Percentiles rank a stretch among this genome's conserved stretches.
These are phyloP conservation scores for Apaloderma vittatum DNA, from an alignment of 2,113 vertebrate species.

Conservation along the genomic window DNA sequence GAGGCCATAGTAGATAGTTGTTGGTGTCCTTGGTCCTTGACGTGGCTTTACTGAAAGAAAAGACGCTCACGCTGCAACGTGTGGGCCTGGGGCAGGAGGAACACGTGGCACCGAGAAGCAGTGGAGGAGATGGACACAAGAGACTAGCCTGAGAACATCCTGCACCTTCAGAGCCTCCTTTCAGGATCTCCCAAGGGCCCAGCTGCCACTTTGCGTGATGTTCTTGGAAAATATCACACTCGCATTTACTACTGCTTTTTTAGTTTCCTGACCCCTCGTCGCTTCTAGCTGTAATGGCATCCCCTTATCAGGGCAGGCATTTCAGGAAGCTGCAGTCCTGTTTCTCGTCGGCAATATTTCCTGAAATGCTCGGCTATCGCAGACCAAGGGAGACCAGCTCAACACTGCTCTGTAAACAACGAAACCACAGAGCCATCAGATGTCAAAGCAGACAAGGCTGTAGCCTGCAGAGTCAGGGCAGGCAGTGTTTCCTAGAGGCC, in stretches of 20 bases:
- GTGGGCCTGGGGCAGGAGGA: neutral
- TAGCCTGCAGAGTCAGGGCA: neutral
- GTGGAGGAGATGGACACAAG: neutral
- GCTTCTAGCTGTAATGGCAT: neutral
- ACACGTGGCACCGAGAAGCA: fast-evolving
- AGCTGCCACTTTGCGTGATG: neutral
- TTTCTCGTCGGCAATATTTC: conserved; percentile 14
- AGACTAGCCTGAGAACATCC: neutral
- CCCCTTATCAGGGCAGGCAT: neutral
- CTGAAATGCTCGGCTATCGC: neutral
- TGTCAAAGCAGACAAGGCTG: neutral
- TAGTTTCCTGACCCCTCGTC: neutral
- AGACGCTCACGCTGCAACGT: fast-evolving
- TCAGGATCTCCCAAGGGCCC: neutral
- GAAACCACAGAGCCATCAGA: neutral
- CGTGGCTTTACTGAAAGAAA: neutral
- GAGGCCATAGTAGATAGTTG: neutral
- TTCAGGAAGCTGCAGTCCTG: conserved; percentile 11
- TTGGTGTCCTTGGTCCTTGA: neutral
- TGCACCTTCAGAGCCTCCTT: neutral
- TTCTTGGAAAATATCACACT: neutral
- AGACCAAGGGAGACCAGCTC: neutral
- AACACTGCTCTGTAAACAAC: neutral
- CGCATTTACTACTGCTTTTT: neutral
- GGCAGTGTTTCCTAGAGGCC: neutral